Evolutionary conservation across 2,797 vertebrate genomes (phyloP).

Genomic region (Muraenolepis orangiensis): DNA sequence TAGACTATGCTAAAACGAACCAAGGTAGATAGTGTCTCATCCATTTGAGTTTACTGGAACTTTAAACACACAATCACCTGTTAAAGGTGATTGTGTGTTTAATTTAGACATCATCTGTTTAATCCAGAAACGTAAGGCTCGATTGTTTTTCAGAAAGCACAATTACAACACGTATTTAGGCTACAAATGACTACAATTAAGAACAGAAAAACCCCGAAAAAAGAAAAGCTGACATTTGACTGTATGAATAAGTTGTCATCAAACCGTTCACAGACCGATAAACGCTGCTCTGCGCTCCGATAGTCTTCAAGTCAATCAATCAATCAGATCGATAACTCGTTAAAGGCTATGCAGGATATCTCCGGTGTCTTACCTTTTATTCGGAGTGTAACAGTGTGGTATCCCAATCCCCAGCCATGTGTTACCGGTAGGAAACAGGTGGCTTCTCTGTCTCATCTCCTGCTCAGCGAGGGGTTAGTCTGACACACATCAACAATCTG

Average conservation of each 20-base stretch:
- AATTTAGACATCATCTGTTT: background rate
- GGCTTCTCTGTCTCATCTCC: too few relatives aligned
- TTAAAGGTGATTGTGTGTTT: background rate
- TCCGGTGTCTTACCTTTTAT: background rate
- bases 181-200: background rate
- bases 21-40: too few relatives aligned
- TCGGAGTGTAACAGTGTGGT: background rate
- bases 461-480: too few relatives aligned
- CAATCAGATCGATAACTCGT: background rate
- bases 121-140: background rate
- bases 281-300: too few relatives aligned
- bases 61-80: background rate
- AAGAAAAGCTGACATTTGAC: background rate
- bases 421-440: too few relatives aligned
- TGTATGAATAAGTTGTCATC: background rate
- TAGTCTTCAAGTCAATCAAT: background rate
- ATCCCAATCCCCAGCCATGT: background rate
- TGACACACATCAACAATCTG: too few relatives aligned
- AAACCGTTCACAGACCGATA: background rate
- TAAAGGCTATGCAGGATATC: too few relatives aligned
- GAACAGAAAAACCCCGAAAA: background rate
- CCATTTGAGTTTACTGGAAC: too few relatives aligned
- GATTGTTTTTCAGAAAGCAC: background rate
- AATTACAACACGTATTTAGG: background rate
- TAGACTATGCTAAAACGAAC: too few relatives aligned